Evolutionary conservation across 2,797 vertebrate species (phyloP).

Genomic region (Onychomys arenicola): DNA sequence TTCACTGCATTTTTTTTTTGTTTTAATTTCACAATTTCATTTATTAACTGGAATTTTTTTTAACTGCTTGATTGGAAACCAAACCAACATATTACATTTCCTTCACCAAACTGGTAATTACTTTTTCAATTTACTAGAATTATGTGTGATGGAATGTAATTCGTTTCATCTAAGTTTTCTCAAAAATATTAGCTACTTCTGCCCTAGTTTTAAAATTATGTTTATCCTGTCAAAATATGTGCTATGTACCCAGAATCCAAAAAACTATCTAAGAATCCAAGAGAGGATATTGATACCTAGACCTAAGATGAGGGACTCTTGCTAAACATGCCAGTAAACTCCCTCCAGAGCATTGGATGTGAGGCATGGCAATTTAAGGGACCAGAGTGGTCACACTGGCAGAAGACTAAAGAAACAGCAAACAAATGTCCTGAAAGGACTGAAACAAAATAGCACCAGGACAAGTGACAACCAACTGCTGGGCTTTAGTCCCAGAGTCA

Average conservation of each 20-base stretch:
- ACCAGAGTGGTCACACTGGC: neutral
- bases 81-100: conserved; percentile 58
- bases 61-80: conserved; percentile 65
- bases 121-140: conserved; percentile 70
- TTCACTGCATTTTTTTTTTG: conserved; percentile 41
- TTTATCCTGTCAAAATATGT: conserved; percentile 33
- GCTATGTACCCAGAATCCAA: neutral
- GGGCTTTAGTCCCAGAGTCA: neutral
- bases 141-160: conserved; percentile 74
- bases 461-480: neutral
- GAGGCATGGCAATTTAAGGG: neutral
- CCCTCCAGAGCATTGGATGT: neutral
- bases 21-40: conserved; percentile 69
- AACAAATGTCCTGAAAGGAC: neutral
- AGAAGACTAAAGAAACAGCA: neutral
- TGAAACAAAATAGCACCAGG: neutral
- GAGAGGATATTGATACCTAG: neutral
- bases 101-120: conserved; percentile 68
- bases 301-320: neutral
- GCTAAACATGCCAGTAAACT: neutral
- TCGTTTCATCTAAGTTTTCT: conserved; percentile 58
- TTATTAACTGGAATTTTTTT: conserved; percentile 63
- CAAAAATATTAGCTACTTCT: conserved; percentile 48
- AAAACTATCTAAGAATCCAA: neutral
- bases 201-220: conserved; percentile 58